Evolutionary conservation across 2,797 vertebrate species (phyloP).

Genomic region (Peromyscus eremicus): DNA sequence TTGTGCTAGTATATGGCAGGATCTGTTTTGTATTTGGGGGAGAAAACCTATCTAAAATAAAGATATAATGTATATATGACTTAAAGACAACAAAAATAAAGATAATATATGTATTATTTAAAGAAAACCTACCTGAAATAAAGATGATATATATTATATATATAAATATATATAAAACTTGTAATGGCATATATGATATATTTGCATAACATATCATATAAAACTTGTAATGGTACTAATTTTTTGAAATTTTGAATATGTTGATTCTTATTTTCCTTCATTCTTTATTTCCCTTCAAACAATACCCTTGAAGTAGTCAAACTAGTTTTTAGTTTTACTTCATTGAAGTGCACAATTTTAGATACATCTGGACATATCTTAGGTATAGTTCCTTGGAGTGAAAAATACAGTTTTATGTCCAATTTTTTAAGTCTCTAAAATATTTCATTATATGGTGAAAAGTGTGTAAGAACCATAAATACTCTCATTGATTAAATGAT

Average conservation of each 20-base stretch:
- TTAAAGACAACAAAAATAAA: background rate
- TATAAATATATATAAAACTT: too few species aligned
- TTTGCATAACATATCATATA: background rate
- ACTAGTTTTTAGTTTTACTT: background rate
- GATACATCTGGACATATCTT: background rate
- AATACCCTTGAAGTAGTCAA: background rate
- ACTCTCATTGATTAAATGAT: background rate
- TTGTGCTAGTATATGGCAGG: background rate
- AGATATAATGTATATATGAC: background rate
- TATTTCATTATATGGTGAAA: background rate
- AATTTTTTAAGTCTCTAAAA: background rate
- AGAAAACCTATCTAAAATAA: background rate
- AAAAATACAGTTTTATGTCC: constrained; percentile 1
- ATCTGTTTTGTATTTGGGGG: background rate
- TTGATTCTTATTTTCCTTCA: background rate
- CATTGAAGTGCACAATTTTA: background rate
- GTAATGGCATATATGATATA: background rate
- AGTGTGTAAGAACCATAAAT: background rate
- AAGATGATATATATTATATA: background rate
- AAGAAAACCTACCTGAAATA: background rate
- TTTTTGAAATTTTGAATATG: background rate
- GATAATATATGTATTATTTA: background rate
- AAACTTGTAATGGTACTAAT: background rate
- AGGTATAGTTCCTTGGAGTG: background rate
- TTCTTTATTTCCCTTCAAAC: background rate